phyloP scores from a whole-genome alignment of 1,140 invertebrate species.

The Nylanderia fulva region DNA sequence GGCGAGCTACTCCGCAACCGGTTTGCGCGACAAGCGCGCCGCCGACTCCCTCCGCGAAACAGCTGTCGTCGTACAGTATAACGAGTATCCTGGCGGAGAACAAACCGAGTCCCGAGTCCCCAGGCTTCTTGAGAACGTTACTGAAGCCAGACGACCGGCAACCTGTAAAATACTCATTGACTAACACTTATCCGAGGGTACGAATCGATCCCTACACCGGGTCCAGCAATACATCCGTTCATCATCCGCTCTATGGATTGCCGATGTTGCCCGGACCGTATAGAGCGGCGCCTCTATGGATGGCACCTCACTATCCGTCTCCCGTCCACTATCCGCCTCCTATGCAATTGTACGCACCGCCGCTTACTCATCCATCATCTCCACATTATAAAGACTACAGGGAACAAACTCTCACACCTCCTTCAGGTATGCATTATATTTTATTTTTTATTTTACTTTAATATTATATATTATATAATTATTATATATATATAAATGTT shows the following conservation, averaged over 20 bases:
- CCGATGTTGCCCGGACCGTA: slow-evolving; percentile 85
- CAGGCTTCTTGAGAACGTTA: slow-evolving; percentile 84
- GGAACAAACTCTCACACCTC: slow-evolving; percentile 85
- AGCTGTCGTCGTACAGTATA: slow-evolving; percentile 91
- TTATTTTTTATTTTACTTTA: background rate
- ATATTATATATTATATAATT: too few relatives aligned
- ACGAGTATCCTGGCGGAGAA: slow-evolving; percentile 90
- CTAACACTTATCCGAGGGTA: slow-evolving; percentile 79
- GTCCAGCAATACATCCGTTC: slow-evolving; percentile 79
- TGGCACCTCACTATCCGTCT: slow-evolving; percentile 84
- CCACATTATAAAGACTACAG: slow-evolving; percentile 85
- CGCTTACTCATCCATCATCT: slow-evolving; percentile 81
- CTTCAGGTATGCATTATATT: slow-evolving; percentile 84
- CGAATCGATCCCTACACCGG: slow-evolving; percentile 82
- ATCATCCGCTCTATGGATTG: slow-evolving; percentile 83
- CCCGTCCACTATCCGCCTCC: slow-evolving; percentile 85
- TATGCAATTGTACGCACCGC: slow-evolving; percentile 82
- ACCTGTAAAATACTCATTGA: slow-evolving; percentile 82
- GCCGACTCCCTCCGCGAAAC: slow-evolving; percentile 83
- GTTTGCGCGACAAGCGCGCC: slow-evolving; percentile 75
- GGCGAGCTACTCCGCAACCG: slow-evolving; percentile 82
- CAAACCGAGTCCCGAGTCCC: slow-evolving; percentile 81
- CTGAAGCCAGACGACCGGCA: slow-evolving; percentile 83
- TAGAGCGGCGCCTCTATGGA: slow-evolving; percentile 85
- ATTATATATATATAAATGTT: background rate